A percentile compares a stretch with the other conserved stretches of the same genome.
Conservation (phyloP, 2,888 invertebrate species). For the Sphaeridia pumilis region DNA sequence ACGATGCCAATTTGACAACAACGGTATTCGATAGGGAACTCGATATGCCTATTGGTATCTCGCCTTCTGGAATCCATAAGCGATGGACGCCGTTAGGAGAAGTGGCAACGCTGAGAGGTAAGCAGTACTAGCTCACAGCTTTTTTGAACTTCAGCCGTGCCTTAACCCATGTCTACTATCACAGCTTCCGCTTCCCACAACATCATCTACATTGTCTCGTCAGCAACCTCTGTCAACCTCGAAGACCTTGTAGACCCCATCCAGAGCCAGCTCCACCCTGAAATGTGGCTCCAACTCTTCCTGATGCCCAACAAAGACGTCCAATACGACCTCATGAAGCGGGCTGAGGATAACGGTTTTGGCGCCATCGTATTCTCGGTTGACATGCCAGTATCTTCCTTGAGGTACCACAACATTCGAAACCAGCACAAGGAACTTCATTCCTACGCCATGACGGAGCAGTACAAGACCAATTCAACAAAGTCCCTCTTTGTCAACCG, state of each 20-base stretch:
- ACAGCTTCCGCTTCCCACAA: conserved; percentile 59
- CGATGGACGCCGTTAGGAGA: conserved; percentile 87
- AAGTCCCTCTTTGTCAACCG: neutral
- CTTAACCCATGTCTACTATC: neutral
- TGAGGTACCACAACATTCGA: conserved; percentile 7
- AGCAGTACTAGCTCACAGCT: neutral
- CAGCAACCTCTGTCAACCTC: conserved; percentile 70
- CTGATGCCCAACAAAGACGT: conserved; percentile 51
- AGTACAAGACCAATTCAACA: neutral
- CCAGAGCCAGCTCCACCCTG: no score
- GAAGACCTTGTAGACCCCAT: conserved; percentile 75
- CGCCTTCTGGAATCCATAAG: conserved; percentile 80
- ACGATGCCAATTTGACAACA: conserved; percentile 50
- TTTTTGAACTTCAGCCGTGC: neutral
- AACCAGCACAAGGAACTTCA: conserved; percentile 3
- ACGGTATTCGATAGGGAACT: conserved; percentile 46
- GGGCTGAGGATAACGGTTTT: conserved; percentile 70
- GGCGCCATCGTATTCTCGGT: conserved; percentile 76
- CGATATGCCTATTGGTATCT: conserved; percentile 63
- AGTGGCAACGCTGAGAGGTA: conserved; percentile 56
- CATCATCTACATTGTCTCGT: conserved; percentile 69
- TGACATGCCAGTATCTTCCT: conserved; percentile 43
- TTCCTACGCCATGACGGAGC: neutral
- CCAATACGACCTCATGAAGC: conserved; percentile 55
- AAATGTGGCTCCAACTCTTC: conserved; percentile 86